These are phyloP conservation scores for Conus canariensis DNA, from an alignment of 2,888 invertebrate genomes.

Conservation along the genomic window DNA sequence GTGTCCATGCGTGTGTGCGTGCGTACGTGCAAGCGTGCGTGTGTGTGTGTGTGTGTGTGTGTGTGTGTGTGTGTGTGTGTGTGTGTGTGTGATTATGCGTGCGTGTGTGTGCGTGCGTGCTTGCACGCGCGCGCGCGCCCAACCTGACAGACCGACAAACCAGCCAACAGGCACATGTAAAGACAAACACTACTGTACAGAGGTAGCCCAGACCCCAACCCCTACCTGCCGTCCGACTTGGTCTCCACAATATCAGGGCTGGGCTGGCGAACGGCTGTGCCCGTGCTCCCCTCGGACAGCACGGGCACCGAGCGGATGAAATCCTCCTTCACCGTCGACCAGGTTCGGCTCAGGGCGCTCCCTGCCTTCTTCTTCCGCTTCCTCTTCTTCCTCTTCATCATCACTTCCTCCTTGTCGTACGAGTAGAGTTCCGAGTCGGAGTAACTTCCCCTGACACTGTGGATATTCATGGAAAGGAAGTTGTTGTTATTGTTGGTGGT, in stretches of 20 bases:
- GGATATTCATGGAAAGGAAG: background rate
- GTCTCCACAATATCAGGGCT: constrained; percentile 35
- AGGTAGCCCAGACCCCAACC: too few relatives aligned
- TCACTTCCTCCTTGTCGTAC: background rate
- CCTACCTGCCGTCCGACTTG: constrained; percentile 34
- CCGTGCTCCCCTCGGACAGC: background rate
- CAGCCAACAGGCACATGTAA: too few relatives aligned
- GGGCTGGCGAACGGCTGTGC: background rate
- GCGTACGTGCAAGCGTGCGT: too few relatives aligned
- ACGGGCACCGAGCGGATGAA: constrained; percentile 22
- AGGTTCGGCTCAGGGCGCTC: background rate
- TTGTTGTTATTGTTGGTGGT: background rate
- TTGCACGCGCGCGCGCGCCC: too few relatives aligned
- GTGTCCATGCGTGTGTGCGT: too few relatives aligned
- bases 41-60: too few relatives aligned
- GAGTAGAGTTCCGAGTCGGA: constrained; percentile 34
- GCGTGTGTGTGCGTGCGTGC: too few relatives aligned
- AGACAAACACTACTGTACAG: too few relatives aligned
- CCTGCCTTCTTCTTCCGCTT: background rate
- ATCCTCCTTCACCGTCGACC: background rate
- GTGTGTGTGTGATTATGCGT: too few relatives aligned
- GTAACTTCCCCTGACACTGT: background rate
- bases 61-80: too few relatives aligned
- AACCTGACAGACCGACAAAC: too few relatives aligned
- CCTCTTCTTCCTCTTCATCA: background rate